phyloP scores from a whole-genome alignment of 2,113 vertebrate species.

The Atherinomorus stipes region DNA sequence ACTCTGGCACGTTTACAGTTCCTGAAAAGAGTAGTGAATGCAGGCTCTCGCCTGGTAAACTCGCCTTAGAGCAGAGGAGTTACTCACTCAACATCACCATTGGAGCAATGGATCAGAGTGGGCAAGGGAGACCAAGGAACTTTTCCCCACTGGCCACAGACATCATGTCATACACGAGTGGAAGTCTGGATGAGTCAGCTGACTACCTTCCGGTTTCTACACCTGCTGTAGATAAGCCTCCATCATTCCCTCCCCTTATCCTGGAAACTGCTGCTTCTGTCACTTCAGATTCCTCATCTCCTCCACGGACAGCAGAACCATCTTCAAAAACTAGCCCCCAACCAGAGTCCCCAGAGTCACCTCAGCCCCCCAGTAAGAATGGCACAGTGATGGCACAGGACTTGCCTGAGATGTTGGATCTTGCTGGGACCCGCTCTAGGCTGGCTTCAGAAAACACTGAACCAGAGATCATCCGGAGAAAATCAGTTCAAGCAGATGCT shows the following conservation, averaged over 20 bases:
- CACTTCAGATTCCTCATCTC: constrained; percentile 78
- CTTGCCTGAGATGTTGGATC: constrained; percentile 96
- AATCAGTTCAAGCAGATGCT: constrained; percentile 85
- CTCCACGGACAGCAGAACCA: constrained; percentile 66
- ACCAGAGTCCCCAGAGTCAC: constrained; percentile 85
- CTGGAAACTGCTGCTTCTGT: constrained; percentile 81
- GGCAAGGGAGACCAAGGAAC: constrained; percentile 89
- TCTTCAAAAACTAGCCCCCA: constrained; percentile 77
- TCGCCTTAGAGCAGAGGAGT: constrained; percentile 97
- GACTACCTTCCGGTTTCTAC: constrained; percentile 95
- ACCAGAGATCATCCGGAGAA: constrained; percentile 85
- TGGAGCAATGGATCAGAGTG: constrained; percentile 90
- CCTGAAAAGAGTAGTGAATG: constrained; percentile 92
- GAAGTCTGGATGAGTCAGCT: constrained; percentile 93
- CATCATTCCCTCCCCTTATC: constrained; percentile 87
- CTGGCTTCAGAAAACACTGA: constrained; percentile 91
- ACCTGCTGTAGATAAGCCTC: constrained; percentile 89
- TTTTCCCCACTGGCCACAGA: constrained; percentile 96
- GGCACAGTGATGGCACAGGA: constrained; percentile 92
- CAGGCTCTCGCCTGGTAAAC: constrained; percentile 92
- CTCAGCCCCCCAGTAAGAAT: constrained; percentile 86
- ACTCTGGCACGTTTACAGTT: constrained; percentile 81
- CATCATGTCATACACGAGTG: constrained; percentile 95
- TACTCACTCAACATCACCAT: constrained; percentile 98
- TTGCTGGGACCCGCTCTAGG: constrained; percentile 91